Evolutionary conservation across 2,888 invertebrate genomes (phyloP).

Genomic region (Hyposoter didymator): DNA sequence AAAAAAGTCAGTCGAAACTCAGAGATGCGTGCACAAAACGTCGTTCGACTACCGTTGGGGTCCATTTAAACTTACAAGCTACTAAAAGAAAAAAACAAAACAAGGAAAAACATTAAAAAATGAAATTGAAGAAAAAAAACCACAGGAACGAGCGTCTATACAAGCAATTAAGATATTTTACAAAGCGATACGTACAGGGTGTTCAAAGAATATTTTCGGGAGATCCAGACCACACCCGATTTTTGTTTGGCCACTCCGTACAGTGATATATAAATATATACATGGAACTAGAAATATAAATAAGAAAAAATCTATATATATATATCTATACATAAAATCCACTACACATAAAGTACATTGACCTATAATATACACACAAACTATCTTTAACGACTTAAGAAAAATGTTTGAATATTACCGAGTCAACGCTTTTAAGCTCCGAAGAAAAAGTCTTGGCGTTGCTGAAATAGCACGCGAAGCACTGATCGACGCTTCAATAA

Average conservation of each 20-base stretch:
- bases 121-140: conserved; percentile 41
- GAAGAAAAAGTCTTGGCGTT: conserved; percentile 42
- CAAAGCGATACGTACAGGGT: conserved; percentile 73
- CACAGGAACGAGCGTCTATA: conserved; percentile 68
- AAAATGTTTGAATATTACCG: conserved; percentile 69
- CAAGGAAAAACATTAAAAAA: neutral
- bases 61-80: conserved; percentile 79
- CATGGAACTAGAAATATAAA: conserved; percentile 53
- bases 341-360: conserved; percentile 60
- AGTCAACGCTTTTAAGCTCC: conserved; percentile 47
- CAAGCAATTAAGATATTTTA: conserved; percentile 73
- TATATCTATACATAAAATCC: conserved; percentile 54
- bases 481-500: conserved; percentile 8
- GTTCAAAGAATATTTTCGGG: conserved; percentile 68
- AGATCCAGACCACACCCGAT: conserved; percentile 64
- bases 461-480: conserved; percentile 17
- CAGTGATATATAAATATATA: conserved; percentile 73
- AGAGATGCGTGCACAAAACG: conserved; percentile 73
- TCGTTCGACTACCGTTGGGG: conserved; percentile 81
- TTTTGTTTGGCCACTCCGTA: conserved; percentile 72
- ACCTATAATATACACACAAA: conserved; percentile 70
- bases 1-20: conserved; percentile 52
- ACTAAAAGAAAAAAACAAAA: conserved; percentile 20
- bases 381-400: conserved; percentile 69
- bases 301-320: conserved; percentile 28